Evolutionary conservation across 2,888 invertebrate species (phyloP), one percentile per base, ranked within the genome.

Genomic region (Tridacna gigas): DNA sequence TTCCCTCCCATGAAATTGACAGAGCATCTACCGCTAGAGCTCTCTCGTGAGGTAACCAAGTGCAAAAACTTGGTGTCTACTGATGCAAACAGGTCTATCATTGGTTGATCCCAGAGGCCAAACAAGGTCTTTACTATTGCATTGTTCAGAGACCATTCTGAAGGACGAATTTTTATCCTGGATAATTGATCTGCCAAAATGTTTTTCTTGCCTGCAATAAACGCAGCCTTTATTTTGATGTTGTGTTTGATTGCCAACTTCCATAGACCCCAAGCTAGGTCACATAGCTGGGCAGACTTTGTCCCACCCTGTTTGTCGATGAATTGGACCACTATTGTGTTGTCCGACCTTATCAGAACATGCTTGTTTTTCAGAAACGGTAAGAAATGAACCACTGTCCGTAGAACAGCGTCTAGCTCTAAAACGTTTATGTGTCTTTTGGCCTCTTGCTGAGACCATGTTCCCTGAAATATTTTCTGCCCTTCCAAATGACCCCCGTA

Each of bases 221-320:
- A 15, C 9, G 20, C 69, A 11, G 28, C 45, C n/a, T 45, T 28
- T n/a, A 45, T 15, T n/a, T 22, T n/a, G n/a, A n/a, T n/a, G n/a
- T n/a, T n/a, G n/a, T n/a, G n/a, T n/a, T n/a, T n/a, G n/a, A n/a
- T n/a, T 22, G 25, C 75, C 13, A 26, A 61, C 25, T 65, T 26
- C 65, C 76, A 65, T 47, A 76, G 61, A 25, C 45, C 76, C 76
- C 11, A 65, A 13, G 76, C 22, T 65, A 65, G 66, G 45, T 76
- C 37, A 26, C 76, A 76, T 9, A 76, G 25, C 5, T 65, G 5
- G 22, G 51, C 12, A n/a, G 77, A 77, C 20, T n/a, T n/a, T n/a
- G n/a, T n/a, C n/a, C n/a, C n/a, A n/a, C n/a, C n/a, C n/a, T n/a
- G n/a, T n/a, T n/a, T n/a, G n/a, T n/a, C n/a, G n/a, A n/a, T n/a